Percentiles rank a stretch among this genome's conserved stretches.
Evolutionary conservation across 2,113 vertebrate genomes (phyloP).

Genomic region (Tringa solitaria): DNA sequence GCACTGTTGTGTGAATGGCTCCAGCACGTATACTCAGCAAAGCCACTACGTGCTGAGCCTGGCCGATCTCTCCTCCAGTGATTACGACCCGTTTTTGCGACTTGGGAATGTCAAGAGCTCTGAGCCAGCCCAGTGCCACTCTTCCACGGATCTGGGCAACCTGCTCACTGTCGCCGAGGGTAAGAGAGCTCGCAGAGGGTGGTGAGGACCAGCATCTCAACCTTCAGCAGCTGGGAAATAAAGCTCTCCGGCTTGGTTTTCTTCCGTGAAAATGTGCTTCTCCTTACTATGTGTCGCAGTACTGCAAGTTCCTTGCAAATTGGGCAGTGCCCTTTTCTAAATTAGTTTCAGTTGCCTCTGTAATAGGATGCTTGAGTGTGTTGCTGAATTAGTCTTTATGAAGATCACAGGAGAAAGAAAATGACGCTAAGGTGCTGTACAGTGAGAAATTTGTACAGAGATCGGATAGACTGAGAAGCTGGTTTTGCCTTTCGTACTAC

Average conservation of each 20-base stretch:
- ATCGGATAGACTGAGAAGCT: not conserved
- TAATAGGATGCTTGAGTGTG: not conserved
- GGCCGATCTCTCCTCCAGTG: conserved; percentile 85
- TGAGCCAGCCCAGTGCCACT: conserved; percentile 78
- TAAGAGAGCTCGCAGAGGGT: conserved; percentile 37
- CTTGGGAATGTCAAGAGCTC: conserved; percentile 86
- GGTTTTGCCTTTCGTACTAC: not conserved
- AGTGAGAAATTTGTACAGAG: not conserved
- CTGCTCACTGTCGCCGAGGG: conserved; percentile 95
- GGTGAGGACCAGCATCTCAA: not conserved
- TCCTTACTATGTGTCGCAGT: accelerated
- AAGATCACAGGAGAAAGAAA: not conserved
- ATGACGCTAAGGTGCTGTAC: not conserved
- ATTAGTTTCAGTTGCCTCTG: not conserved
- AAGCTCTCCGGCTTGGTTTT: not conserved
- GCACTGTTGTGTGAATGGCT: conserved; percentile 93
- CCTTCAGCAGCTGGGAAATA: not conserved
- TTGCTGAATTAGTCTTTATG: not conserved
- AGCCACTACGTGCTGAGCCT: conserved; percentile 92
- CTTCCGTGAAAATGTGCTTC: not conserved
- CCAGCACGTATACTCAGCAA: conserved; percentile 90
- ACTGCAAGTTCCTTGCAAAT: not conserved
- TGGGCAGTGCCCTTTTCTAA: not conserved
- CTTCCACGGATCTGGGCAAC: conserved; percentile 82
- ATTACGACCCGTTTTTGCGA: conserved; percentile 90